Evolutionary conservation across 2,888 invertebrate species (phyloP).

Genomic region (Troides helena): DNA sequence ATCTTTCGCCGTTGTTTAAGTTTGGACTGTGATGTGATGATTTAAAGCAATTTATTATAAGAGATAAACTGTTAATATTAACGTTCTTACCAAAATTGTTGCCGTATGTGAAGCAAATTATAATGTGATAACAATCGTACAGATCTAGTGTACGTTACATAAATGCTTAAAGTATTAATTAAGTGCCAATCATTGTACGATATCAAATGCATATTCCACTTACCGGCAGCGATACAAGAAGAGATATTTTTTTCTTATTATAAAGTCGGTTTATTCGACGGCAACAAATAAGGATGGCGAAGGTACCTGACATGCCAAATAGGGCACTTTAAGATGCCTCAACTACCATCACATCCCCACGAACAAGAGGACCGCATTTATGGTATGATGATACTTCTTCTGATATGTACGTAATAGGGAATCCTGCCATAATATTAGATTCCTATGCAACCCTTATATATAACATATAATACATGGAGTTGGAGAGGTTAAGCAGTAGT

Average conservation of each 20-base stretch:
- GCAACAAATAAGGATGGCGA: constrained; percentile 42
- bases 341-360: constrained; percentile 48
- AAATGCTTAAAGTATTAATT: too few relatives aligned
- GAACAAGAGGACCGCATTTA: constrained; percentile 37
- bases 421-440: constrained; percentile 14
- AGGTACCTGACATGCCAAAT: constrained; percentile 44
- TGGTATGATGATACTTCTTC: constrained; percentile 37
- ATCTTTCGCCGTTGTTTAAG: too few relatives aligned
- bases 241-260: constrained; percentile 17
- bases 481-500: too few relatives aligned
- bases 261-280: constrained; percentile 30
- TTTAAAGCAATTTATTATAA: too few relatives aligned
- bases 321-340: constrained; percentile 44
- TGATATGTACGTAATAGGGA: constrained; percentile 29
- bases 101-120: too few relatives aligned
- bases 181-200: not conserved
- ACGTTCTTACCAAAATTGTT: too few relatives aligned
- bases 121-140: too few relatives aligned
- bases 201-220: constrained; percentile 12
- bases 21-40: too few relatives aligned
- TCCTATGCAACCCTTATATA: not conserved
- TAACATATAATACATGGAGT: too few relatives aligned
- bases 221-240: constrained; percentile 9
- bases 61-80: too few relatives aligned
- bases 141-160: too few relatives aligned